Evolutionary conservation across 2,113 vertebrate genomes (phyloP), one percentile per base, ranked within the genome.

Genomic region (Silurus asotus): DNA sequence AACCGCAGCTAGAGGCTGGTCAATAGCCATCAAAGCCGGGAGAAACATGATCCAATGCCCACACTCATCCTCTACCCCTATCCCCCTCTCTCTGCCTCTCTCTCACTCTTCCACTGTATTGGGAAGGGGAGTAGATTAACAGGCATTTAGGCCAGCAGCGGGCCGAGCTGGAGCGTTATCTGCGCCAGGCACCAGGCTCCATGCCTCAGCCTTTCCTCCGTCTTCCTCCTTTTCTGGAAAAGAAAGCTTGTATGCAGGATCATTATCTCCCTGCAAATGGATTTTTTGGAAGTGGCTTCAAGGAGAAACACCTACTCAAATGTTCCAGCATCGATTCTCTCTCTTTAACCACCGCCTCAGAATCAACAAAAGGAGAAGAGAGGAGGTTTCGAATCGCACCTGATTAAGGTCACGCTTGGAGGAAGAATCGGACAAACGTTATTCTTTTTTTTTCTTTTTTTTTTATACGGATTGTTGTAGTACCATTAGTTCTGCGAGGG

Each of bases 21-120:
- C 94, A 93, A 94, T 94, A 91, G 92, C 91, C 87, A 91, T 90
- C 89, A 77, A 88, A 91, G 91, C 89, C 88, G 81, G 69, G 70
- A 90, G 94, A 93, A 93, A 94, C 91, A 58, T 84, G 88, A 95
- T 93, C 92, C 86, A 78, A 88, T 78, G 81, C 77, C 59, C 76
- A 64, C 84, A 83, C 88, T 87, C 83, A 61, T 70, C 58, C 77
- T 83, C 82, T 37, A 15, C 72, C 80, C 20, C 28, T n/a, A 25
- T 55, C 58, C 58, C 76, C n/a, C 72, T 23, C 49, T 61, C 19
- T 59, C 78, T 48, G 15, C 58, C 79, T 51, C 51, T 79, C 67
- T 84, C 65, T 67, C 6, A 67, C 48, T 81, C 81, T 78, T 84
- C 86, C 51, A 56, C 69, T 58, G n/a, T 79, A 87, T 69, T 61